Evolutionary conservation across 2,888 invertebrate species (phyloP), one percentile per base, ranked within the genome.

Genomic region (Hermaeophaga mercurialis): DNA sequence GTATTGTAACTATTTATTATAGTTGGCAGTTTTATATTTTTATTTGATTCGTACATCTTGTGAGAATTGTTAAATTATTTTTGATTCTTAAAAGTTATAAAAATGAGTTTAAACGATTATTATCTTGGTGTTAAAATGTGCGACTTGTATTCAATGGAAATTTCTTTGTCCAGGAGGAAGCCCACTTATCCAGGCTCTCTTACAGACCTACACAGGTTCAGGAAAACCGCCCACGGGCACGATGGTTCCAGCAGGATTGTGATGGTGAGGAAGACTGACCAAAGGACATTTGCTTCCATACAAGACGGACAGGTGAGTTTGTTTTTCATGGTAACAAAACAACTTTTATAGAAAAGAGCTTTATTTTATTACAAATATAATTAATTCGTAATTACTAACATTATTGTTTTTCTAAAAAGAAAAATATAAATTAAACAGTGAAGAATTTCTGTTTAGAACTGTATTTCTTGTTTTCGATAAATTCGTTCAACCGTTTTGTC

Each of bases 191-290:
- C 77, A 11, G 74, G 73, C 3, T 75, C 75, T 24, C 63, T 77
- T 15, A 75, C 75, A 36, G 76, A 77, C 57, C 66, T 78, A 39
- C 75, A 77, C 59, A 62, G 77, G 17, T 77, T 75, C 64, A 66
- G 75, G 58, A 76, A 75, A 63, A 76, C 75, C 5, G 72, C 73
- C 5, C 78, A 78, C 59, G 78, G 78, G 24, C 80, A 80, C 66
- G 80, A 80, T 69, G 80, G 80, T 24, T 77, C 82, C 64, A 84
- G 84, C 66, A 77, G 85, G 72, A 85, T 86, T 66, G 84, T 86
- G 63, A 85, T 86, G 85, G 85, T 85, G 47, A 80, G 86, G 64
- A 85, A 85, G 78, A 85, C 85, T 63, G 86, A 86, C 72, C 85
- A 85, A 72, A 79, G 85, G 69, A 84, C 85, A 3, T 85, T 85